These are phyloP conservation scores for Lasaia peninsularis DNA, from an alignment of 1,140 invertebrate genomes.

Conservation along the genomic window DNA sequence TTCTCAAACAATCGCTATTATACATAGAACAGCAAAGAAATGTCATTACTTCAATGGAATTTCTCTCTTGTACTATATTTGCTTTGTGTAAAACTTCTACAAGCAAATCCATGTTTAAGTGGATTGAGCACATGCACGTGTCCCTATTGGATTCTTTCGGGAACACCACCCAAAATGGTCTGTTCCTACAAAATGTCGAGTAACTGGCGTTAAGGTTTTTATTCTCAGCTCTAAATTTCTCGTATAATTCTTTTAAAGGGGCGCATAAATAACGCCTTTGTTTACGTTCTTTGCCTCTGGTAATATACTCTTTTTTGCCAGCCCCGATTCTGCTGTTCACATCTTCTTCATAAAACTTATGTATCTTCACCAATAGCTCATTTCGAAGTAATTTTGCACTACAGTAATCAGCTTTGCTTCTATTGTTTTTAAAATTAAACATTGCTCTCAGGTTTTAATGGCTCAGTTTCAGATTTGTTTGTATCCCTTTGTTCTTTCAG, in stretches of 20 bases:
- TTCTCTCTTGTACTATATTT: slow-evolving; percentile 10
- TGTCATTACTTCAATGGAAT: background rate
- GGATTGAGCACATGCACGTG: background rate
- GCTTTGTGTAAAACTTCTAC: slow-evolving; percentile 5
- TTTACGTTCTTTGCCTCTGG: background rate
- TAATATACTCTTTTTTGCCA: slow-evolving; percentile 13
- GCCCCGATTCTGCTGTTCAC: background rate
- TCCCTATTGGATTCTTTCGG: too few relatives aligned
- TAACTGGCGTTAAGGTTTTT: slow-evolving; percentile 11
- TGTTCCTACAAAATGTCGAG: slow-evolving; percentile 4
- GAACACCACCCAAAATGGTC: slow-evolving; percentile 10
- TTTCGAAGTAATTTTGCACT: background rate
- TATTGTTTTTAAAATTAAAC: background rate
- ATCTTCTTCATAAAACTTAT: slow-evolving; percentile 13
- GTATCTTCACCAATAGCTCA: background rate
- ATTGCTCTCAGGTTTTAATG: background rate
- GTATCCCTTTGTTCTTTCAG: background rate
- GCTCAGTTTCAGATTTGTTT: background rate
- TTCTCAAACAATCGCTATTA: slow-evolving; percentile 10
- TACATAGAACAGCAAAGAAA: slow-evolving; percentile 1
- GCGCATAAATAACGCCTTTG: slow-evolving; percentile 7
- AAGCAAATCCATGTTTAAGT: slow-evolving; percentile 9
- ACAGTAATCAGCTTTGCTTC: background rate
- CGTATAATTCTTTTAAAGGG: slow-evolving; percentile 9
- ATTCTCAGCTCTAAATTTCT: background rate